These are phyloP conservation scores for Heliconius nattereri DNA, from an alignment of 1,140 invertebrate genomes.

Conservation along the genomic window DNA sequence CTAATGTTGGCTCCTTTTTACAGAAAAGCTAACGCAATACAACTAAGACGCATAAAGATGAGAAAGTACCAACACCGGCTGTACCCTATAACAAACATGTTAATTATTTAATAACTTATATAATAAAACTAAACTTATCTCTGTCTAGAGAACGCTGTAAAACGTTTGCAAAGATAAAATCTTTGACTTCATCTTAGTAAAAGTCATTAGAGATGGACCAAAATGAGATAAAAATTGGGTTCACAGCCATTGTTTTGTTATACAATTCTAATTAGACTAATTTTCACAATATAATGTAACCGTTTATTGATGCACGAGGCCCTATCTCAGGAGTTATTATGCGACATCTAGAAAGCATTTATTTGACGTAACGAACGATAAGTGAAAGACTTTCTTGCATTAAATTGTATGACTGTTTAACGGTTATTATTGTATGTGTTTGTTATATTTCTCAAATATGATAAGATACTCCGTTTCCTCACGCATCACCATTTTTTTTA, in stretches of 20 bases:
- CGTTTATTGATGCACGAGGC: background rate
- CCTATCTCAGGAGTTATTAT: background rate
- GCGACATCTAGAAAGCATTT: constrained; percentile 8
- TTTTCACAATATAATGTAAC: background rate
- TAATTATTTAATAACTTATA: background rate
- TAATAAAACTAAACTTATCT: background rate
- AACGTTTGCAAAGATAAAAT: background rate
- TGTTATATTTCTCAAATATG: background rate
- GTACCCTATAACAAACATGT: too few relatives aligned
- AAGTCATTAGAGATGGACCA: background rate
- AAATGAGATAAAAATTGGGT: constrained; percentile 1
- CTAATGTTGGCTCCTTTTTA: too few relatives aligned
- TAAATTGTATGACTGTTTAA: background rate
- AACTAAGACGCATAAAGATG: too few relatives aligned
- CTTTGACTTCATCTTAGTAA: background rate
- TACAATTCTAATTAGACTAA: constrained; percentile 8
- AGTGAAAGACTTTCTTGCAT: background rate
- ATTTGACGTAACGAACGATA: background rate
- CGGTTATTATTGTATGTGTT: background rate
- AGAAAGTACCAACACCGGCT: too few relatives aligned
- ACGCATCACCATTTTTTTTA: too few relatives aligned
- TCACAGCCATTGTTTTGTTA: constrained; percentile 3
- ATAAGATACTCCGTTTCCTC: too few relatives aligned
- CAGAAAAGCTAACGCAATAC: too few relatives aligned
- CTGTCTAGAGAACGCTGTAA: background rate